Percentiles rank a stretch among this genome's conserved stretches.
phyloP scores from a whole-genome alignment of 2,888 invertebrate species.

The Odontocerum albicorne region DNA sequence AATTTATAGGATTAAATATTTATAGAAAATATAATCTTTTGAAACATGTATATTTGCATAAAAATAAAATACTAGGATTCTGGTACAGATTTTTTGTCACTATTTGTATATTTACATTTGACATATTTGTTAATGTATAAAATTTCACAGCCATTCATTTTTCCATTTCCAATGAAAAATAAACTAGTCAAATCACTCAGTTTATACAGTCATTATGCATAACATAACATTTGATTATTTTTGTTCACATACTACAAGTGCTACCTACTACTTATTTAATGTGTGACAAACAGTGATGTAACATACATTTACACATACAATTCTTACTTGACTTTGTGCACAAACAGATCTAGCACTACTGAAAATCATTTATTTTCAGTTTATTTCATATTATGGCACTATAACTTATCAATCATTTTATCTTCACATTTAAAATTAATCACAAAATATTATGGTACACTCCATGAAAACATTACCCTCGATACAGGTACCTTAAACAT shows the following conservation, averaged over 20 bases:
- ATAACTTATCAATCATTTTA: constrained; percentile 13
- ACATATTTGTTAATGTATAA: constrained; percentile 15
- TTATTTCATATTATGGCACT: constrained; percentile 26
- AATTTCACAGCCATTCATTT: constrained; percentile 36
- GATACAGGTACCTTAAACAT: constrained; percentile 24
- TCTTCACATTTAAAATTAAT: constrained; percentile 3
- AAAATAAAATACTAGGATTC: constrained; percentile 27
- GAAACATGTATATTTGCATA: no score
- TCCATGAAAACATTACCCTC: constrained; percentile 15
- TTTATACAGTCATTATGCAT: constrained; percentile 12
- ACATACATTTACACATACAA: constrained; percentile 6
- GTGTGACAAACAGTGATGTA: constrained; percentile 1
- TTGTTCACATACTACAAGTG: constrained; percentile 9
- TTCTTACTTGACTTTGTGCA: constrained; percentile 13
- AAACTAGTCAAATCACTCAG: constrained; percentile 33
- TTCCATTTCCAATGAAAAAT: constrained; percentile 36
- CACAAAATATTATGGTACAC: constrained; percentile 7
- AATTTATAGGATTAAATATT: constrained; percentile 9
- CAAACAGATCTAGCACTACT: background rate
- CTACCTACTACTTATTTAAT: constrained; percentile 1
- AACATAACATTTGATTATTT: constrained; percentile 3
- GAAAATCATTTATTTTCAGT: constrained; percentile 15
- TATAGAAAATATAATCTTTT: constrained; percentile 21
- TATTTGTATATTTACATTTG: constrained; percentile 26
- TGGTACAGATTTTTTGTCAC: constrained; percentile 25